Conservation (phyloP, 2,888 invertebrate species). For the Strigamia transsilvanica region DNA sequence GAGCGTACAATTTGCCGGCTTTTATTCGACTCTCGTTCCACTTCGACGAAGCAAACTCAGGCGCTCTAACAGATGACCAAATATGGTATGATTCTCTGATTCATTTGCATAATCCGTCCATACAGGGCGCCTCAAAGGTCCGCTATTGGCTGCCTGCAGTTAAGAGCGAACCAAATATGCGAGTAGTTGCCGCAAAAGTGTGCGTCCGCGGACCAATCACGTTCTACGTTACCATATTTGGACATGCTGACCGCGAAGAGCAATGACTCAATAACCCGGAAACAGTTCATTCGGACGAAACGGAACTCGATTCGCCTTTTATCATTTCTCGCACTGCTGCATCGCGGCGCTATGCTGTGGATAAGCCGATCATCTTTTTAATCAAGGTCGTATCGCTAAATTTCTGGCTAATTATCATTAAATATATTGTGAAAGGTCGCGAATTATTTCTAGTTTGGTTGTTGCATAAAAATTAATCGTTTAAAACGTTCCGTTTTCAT, state of each 20-base stretch:
- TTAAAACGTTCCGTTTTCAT: background rate
- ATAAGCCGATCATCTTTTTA: conserved; percentile 15
- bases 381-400: conserved; percentile 13
- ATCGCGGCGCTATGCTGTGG: background rate
- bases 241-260: conserved; percentile 52
- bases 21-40: conserved; percentile 48
- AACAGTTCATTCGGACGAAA: conserved; percentile 40
- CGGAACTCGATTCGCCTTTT: conserved; percentile 42
- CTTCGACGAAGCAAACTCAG: conserved; percentile 20
- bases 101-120: conserved; percentile 46
- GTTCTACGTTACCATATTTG: conserved; percentile 50
- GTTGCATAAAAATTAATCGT: background rate
- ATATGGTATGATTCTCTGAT: conserved; percentile 44
- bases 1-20: conserved; percentile 52
- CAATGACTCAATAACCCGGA: conserved; percentile 54
- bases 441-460: background rate
- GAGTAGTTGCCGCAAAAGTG: conserved; percentile 20
- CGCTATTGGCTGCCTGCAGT: background rate
- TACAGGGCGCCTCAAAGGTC: conserved; percentile 10
- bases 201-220: background rate
- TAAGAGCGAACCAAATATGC: conserved; percentile 42
- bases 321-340: background rate
- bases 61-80: conserved; percentile 44
- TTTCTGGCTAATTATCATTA: background rate
- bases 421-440: background rate